A percentile compares a stretch with the other conserved stretches of the same genome.
Conservation (phyloP, 2,797 vertebrate genomes). For the Alca torda region DNA sequence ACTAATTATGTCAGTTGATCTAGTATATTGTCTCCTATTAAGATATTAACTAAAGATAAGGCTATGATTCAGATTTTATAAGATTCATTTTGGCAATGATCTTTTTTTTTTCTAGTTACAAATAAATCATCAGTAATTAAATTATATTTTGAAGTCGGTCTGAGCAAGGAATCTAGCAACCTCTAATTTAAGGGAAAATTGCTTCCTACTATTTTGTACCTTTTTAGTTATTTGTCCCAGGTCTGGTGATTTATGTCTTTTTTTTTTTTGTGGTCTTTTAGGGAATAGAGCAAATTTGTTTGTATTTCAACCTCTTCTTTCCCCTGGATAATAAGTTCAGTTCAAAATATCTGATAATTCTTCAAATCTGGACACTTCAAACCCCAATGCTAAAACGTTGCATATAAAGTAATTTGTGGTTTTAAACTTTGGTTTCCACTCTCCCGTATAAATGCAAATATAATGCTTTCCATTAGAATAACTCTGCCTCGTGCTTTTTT, state of each 20-base stretch:
- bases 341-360: conserved; percentile 3
- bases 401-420: conserved; percentile 26
- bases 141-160: neutral
- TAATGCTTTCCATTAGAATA: conserved; percentile 49
- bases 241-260: neutral
- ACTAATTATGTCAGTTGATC: neutral
- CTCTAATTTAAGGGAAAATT: neutral
- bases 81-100: neutral
- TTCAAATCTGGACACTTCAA: conserved; percentile 13
- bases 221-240: neutral
- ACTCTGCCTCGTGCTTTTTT: neutral
- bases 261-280: neutral
- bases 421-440: conserved; percentile 39
- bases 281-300: neutral
- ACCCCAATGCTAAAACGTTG: neutral
- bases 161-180: neutral
- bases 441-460: conserved; percentile 49
- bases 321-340: neutral
- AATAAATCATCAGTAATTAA: neutral
- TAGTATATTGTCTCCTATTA: neutral
- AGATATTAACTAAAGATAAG: neutral
- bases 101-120: neutral
- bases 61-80: neutral
- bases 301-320: neutral
- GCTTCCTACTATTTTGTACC: neutral